A percentile compares a stretch with the other conserved stretches of the same genome.
These are phyloP conservation scores for Drosophila infuscata DNA, from an alignment of 2,888 invertebrate species.

Conservation along the genomic window DNA sequence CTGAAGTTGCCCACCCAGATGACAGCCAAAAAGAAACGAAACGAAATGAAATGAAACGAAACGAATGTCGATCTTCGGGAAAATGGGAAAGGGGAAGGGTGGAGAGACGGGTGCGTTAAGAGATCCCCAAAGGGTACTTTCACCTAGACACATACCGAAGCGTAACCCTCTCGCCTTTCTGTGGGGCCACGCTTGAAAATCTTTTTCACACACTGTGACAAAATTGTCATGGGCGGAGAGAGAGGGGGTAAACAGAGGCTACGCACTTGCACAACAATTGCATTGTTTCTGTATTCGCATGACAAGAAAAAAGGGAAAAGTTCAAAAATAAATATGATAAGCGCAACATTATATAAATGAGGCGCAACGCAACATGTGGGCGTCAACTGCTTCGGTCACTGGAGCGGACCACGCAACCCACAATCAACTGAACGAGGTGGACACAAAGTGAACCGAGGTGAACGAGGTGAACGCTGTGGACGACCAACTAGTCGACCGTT, in stretches of 20 bases:
- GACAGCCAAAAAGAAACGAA: slow-evolving; percentile 30
- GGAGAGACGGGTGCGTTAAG: slow-evolving; percentile 14
- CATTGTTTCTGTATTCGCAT: slow-evolving; percentile 66
- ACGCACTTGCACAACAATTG: slow-evolving; percentile 72
- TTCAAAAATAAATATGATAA: neutral
- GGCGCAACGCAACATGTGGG: slow-evolving; percentile 74
- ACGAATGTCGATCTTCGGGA: slow-evolving; percentile 17
- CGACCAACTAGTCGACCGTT: slow-evolving; percentile 54
- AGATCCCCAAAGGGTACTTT: slow-evolving; percentile 57
- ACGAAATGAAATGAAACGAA: slow-evolving; percentile 6
- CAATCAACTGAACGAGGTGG: slow-evolving; percentile 18
- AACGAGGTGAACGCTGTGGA: slow-evolving; percentile 18
- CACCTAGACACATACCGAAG: slow-evolving; percentile 54
- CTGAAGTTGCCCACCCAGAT: slow-evolving; percentile 70
- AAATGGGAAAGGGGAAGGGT: neutral
- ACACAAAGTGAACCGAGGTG: slow-evolving; percentile 9
- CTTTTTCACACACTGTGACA: slow-evolving; percentile 63
- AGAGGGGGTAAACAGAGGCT: slow-evolving; percentile 3
- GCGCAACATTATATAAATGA: slow-evolving; percentile 69
- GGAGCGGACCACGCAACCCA: slow-evolving; percentile 49
- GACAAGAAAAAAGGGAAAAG: slow-evolving; percentile 4
- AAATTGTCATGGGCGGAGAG: slow-evolving; percentile 18
- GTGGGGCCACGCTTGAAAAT: slow-evolving; percentile 57
- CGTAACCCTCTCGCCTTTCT: slow-evolving; percentile 49
- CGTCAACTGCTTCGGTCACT: slow-evolving; percentile 71